Evolutionary conservation across 2,888 invertebrate species (phyloP), one percentile per base, ranked within the genome.

Genomic region (Sphaeridia pumilis): DNA sequence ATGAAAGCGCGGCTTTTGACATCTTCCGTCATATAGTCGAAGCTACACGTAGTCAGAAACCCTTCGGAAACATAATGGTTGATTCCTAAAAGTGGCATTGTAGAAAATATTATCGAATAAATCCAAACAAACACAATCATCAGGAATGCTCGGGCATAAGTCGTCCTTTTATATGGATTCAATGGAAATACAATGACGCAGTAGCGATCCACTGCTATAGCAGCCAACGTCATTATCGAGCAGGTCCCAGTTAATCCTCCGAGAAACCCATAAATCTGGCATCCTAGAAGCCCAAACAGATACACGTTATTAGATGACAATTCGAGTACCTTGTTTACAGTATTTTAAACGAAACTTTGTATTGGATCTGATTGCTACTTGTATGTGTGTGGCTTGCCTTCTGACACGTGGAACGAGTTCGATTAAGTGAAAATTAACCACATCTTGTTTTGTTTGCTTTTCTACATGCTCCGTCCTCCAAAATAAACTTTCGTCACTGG

Each of bases 31-130:
- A 88, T 75, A 67, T 88, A 89, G 70, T 88, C 87, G 68, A 85
- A 88, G 66, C 87, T 84, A 71, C 88, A 89, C 65, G 84, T 83
- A 21, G 85, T 87, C 55, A 87, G 75, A 67, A 79, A 86, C 2
- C 86, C 87, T 69, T 88, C 88, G 4, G 87, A 86, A 17, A 85
- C 82, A 71, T 87, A 89, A 31, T 74, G 75, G 22, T 82, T 83
- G 61, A 84, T 76, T 7, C 84, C 84, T 41, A 84, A 74, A 1
- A 83, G 77, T 0, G 87, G 88, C 48, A 85, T 76, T 4, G 77
- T 69, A 2, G 85, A 78, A 68, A 86, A 85, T 17, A 77, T 61
- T 10, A 76, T 71, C 2, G 84, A 82, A 69, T 87, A 87, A 17
- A 80, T 57, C 88, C 88, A 89, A 53, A 83, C 77, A 34, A 78